Base-by-base conservation (phyloP, 2,797 vertebrate species). In the Anguilla megastoma region DNA sequence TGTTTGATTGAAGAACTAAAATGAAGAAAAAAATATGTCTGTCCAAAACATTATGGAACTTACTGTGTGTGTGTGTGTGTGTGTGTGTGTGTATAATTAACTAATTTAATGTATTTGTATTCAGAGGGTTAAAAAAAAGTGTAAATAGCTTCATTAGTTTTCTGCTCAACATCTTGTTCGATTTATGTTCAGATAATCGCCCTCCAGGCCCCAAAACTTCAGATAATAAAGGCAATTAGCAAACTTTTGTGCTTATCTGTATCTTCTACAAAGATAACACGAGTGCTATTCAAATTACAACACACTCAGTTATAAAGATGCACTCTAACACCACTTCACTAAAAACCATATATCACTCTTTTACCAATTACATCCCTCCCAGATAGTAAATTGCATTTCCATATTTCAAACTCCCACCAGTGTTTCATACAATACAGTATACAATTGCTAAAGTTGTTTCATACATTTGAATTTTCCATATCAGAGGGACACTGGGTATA, bases 151-250 rank as follows among this genome's bases (percentile, higher is more conserved):
- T 54, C 82, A 84, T 84, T 84, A 84, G 24, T 54, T 54, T 84
- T 14, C 45, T 84, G 21, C 50, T 84, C 50, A 14, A 84, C 33
- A 18, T 66, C 56, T 16, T 45, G 58, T 30, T n/a, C 69, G 85
- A 86, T 86, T 9, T 33, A 58, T 85, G 52, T 86, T 86, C 36
- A 66, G 85, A 86, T 86, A 86, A 86, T 86, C 56, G 24, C 18
- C 60, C 85, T 41, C 58, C 36, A 63, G 27, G 84, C 18, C 54
- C 33, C 33, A 48, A 66, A 66, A 66, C 58, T 69, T 12, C 33
- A 66, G 60, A 60, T 86, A 45, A 86, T 86, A 66, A 66, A 86
- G 85, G 85, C 41, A 66, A 86, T 86, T 86, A 86, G 60, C 58
- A 69, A 86, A 86, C 85, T 48, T 66, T 69, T 41, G 58, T 69